phyloP scores from a whole-genome alignment of 2,888 invertebrate species.

The Dasysyrphus albostriatus region DNA sequence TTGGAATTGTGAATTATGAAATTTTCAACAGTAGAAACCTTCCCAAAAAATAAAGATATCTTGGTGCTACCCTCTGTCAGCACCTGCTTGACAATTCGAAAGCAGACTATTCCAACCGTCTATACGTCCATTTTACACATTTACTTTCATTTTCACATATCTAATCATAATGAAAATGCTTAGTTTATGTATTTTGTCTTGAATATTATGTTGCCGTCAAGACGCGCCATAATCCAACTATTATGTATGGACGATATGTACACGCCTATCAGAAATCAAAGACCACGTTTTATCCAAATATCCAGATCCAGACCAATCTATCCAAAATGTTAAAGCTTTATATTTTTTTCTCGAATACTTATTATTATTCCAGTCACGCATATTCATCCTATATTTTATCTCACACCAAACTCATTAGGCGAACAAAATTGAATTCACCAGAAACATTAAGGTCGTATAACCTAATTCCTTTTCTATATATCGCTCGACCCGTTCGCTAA shows the following conservation, averaged over 20 bases:
- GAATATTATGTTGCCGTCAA: conserved; percentile 7
- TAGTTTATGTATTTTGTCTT: not conserved
- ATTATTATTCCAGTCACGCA: conserved; percentile 56
- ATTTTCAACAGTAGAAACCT: no score
- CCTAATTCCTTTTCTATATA: conserved; percentile 28
- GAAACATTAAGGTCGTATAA: conserved; percentile 8
- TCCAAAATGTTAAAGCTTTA: not conserved
- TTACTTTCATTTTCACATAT: not conserved
- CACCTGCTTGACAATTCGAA: no score
- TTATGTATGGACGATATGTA: no score
- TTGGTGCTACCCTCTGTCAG: no score
- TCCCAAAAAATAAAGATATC: no score
- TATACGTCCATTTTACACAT: not conserved
- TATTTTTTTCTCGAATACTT: not conserved
- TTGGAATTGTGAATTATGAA: no score
- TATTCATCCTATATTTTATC: conserved; percentile 7
- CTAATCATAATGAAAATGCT: conserved; percentile 4
- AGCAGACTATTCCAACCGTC: no score
- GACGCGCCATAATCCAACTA: not conserved
- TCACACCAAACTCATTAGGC: conserved; percentile 23
- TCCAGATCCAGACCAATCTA: conserved; percentile 26
- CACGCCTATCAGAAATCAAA: conserved; percentile 22
- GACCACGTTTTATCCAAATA: conserved; percentile 29
- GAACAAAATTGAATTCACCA: conserved; percentile 21
- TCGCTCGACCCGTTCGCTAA: not conserved